Evolutionary conservation across 1,140 invertebrate species (phyloP).

Genomic region (Grapholita molesta): DNA sequence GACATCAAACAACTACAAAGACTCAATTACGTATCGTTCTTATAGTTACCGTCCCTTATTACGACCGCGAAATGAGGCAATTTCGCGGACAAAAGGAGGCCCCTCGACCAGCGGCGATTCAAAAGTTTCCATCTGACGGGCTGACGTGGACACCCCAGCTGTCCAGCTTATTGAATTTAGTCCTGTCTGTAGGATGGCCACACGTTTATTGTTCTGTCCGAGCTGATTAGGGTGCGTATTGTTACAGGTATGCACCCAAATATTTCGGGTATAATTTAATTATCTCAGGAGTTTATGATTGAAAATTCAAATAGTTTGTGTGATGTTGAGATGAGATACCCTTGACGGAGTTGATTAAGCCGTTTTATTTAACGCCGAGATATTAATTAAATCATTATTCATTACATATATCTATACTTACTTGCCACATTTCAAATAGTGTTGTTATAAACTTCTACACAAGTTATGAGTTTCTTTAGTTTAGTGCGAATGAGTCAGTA

Average conservation of each 20-base stretch:
- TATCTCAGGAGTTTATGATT: constrained; percentile 18
- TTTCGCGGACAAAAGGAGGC: constrained; percentile 70
- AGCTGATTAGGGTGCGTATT: constrained; percentile 50
- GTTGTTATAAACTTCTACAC: not conserved
- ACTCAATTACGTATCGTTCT: constrained; percentile 62
- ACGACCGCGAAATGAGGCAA: constrained; percentile 64
- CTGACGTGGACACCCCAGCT: constrained; percentile 37
- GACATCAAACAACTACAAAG: constrained; percentile 64
- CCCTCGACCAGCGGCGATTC: constrained; percentile 55
- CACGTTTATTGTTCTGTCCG: constrained; percentile 58
- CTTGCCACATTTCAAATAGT: not conserved
- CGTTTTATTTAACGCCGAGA: not conserved
- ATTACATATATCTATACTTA: not conserved
- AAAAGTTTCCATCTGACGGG: constrained; percentile 65
- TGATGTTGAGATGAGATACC: not conserved
- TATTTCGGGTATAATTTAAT: constrained; percentile 30
- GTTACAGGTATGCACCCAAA: constrained; percentile 35
- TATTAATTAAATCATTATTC: too few relatives aligned
- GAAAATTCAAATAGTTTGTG: constrained; percentile 10
- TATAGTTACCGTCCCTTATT: constrained; percentile 70
- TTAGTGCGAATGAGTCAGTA: too few relatives aligned
- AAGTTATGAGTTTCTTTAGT: too few relatives aligned
- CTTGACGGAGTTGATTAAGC: not conserved
- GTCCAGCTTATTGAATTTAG: constrained; percentile 71
- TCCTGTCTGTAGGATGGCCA: constrained; percentile 55